Conservation (phyloP, 2,888 invertebrate genomes). For the Hydraecia micacea region DNA sequence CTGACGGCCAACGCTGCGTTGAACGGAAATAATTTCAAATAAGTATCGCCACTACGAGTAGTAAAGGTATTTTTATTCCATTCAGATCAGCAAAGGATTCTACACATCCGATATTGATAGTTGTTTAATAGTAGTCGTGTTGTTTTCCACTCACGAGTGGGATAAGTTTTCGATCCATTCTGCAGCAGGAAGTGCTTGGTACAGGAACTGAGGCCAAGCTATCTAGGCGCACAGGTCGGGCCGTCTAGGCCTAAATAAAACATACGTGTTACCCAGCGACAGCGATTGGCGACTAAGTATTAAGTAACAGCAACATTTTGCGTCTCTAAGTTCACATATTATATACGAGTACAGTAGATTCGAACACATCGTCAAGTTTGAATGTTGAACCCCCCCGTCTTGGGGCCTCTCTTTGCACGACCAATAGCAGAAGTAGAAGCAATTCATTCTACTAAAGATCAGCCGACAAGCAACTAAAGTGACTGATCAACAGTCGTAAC, state of each 20-base stretch:
- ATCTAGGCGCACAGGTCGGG: conserved; percentile 37
- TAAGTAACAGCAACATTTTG: not conserved
- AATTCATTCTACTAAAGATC: not conserved
- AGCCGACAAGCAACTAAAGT: not conserved
- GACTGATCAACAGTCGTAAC: not conserved
- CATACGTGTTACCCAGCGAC: not conserved
- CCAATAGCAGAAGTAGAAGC: not conserved
- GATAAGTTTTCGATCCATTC: conserved; percentile 65
- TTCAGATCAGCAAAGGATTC: not conserved
- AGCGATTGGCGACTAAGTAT: not conserved
- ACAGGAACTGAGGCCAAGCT: conserved; percentile 66
- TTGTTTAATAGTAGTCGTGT: conserved; percentile 26
- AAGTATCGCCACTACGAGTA: not conserved
- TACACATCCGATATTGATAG: not conserved
- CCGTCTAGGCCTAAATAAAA: conserved; percentile 8
- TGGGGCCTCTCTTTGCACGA: not conserved
- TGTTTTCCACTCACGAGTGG: conserved; percentile 55
- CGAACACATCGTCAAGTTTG: not conserved
- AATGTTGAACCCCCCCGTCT: not conserved
- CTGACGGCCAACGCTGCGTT: not conserved
- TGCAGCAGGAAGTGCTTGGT: conserved; percentile 68
- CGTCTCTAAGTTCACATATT: not conserved
- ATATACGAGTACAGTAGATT: not conserved
- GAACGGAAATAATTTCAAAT: not conserved
- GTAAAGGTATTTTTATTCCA: not conserved